These are phyloP conservation scores for Crypturellus tataupa DNA, from an alignment of 2,797 vertebrate genomes.

Conservation along the genomic window DNA sequence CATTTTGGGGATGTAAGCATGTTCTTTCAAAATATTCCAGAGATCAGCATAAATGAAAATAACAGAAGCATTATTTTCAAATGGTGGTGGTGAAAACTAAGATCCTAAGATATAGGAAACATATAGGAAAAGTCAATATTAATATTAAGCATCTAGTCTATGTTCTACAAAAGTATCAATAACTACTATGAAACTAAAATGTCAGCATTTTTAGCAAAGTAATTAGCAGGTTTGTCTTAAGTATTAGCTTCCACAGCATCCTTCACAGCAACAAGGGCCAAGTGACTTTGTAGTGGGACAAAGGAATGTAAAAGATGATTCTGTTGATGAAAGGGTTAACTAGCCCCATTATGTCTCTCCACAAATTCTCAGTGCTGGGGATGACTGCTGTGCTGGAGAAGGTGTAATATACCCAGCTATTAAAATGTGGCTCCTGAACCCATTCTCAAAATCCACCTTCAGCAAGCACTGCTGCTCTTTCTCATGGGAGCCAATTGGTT, in stretches of 20 bases:
- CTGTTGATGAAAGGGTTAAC: background rate
- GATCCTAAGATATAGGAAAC: background rate
- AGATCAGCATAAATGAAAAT: background rate
- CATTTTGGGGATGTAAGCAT: background rate
- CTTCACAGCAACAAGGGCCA: background rate
- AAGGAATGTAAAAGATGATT: background rate
- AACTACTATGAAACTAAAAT: background rate
- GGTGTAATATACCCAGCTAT: background rate
- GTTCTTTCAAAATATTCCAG: constrained; percentile 5
- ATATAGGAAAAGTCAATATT: background rate
- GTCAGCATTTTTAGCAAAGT: background rate
- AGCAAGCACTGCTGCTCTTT: background rate
- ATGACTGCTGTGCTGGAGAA: background rate
- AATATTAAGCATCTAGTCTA: background rate
- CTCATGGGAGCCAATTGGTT: background rate
- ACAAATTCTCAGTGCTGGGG: background rate
- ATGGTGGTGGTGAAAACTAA: background rate
- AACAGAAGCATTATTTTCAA: constrained; percentile 18
- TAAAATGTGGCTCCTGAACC: background rate
- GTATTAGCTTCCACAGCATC: background rate
- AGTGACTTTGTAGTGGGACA: background rate
- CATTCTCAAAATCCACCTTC: background rate
- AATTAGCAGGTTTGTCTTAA: background rate
- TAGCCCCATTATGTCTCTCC: accelerated
- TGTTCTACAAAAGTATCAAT: background rate